Evolutionary conservation across 2,888 invertebrate species (phyloP), one percentile per base, ranked within the genome.

Genomic region (Caenorhabditis macrosperma): DNA sequence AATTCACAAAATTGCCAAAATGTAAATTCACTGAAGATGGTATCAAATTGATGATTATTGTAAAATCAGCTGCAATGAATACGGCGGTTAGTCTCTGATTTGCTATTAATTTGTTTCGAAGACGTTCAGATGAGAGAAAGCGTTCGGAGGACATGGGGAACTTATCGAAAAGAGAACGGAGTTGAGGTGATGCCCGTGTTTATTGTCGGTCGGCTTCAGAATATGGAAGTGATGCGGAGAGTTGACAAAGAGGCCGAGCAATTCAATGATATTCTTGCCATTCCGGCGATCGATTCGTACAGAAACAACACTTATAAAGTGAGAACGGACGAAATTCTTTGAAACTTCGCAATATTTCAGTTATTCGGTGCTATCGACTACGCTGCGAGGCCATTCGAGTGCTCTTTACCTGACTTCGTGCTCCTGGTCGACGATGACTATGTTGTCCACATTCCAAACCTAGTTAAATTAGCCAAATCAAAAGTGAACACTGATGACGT

Each of bases 401-500:
- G 81, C 41, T 10, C 55, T n/a, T 46, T 78, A n/a, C 80, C 88
- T 10, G 83, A 86, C 26, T 88, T 83, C 63, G 60, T 85, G 2
- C 71, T 90, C 33, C 77, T 90, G 5, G 76, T 90, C 15, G 90
- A 90, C 60, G 90, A 90, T 75, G 90, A 90, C 66, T 90, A 89
- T 76, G 46, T 88, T 57, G 71, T 88, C 15, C 80, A 78, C 17
- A 74, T 85, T 4, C 67, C 74, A 20, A 88, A 87, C 50, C 77
- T 88, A 5, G 50, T 88, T 0, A 52, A 59, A 0, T 61, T 80
- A 7, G 33, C 79, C 0, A 68, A 64, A 24, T 28, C 48, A 7
- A 77, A 72, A 55, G 48, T 41, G 15, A 38, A 60, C 22, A 48
- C 17, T 7, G 77, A 77, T 33, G 17, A 44, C 30, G 67, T 85